These are phyloP conservation scores for Dugesia japonica DNA, from an alignment of 2,888 invertebrate genomes.

Conservation along the genomic window DNA sequence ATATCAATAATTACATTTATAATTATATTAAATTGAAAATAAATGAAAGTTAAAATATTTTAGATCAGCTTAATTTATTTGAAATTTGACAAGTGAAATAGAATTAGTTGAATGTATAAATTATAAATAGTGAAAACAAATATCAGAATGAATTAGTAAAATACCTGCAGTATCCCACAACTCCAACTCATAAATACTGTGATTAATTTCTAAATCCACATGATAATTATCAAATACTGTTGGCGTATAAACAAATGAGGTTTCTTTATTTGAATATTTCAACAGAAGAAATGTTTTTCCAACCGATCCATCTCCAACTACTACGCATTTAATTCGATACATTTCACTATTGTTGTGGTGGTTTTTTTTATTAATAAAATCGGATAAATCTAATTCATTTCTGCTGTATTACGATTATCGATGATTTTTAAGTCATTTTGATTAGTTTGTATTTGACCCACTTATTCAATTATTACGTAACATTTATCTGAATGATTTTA, in stretches of 20 bases:
- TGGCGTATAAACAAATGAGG: not conserved
- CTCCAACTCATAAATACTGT: not conserved
- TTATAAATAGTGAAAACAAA: no score
- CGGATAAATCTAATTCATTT: not conserved
- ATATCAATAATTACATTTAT: no score
- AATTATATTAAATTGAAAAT: no score
- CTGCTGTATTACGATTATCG: not conserved
- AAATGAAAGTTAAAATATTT: no score
- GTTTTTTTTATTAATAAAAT: not conserved
- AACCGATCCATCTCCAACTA: not conserved
- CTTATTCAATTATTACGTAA: not conserved
- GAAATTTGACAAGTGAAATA: no score
- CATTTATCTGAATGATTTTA: no score
- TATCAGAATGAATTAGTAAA: no score
- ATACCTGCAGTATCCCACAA: constrained; percentile 5
- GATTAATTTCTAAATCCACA: not conserved
- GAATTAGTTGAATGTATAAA: no score
- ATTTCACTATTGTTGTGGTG: not conserved
- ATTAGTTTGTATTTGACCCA: not conserved
- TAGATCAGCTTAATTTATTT: no score
- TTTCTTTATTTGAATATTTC: constrained; percentile 10
- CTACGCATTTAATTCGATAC: not conserved
- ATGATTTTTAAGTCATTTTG: not conserved
- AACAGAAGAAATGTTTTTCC: constrained; percentile 13
- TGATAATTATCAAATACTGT: not conserved